phyloP scores from a whole-genome alignment of 2,888 invertebrate genomes.

The Polymixis lichenea region DNA sequence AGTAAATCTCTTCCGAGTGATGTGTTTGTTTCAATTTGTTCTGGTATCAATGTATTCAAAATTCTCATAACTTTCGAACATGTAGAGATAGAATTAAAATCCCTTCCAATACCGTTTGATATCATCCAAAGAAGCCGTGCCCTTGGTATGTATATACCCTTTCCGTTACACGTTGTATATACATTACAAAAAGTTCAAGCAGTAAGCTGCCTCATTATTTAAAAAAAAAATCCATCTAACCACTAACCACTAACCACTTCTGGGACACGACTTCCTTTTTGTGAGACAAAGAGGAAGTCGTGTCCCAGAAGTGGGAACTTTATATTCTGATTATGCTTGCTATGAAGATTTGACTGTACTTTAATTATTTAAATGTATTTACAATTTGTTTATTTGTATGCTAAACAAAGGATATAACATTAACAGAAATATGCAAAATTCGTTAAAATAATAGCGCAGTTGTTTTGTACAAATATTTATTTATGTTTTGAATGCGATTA shows the following conservation, averaged over 20 bases:
- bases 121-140: too few species aligned
- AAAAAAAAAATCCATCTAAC: background rate
- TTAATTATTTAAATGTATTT: slow-evolving; percentile 19
- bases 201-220: background rate
- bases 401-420: slow-evolving; percentile 40
- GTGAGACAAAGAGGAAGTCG: background rate
- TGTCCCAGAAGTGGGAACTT: background rate
- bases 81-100: too few species aligned
- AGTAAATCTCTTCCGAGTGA: too few species aligned
- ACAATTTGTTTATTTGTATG: slow-evolving; percentile 12
- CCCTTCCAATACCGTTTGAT: too few species aligned
- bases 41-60: too few species aligned
- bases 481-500: slow-evolving; percentile 71
- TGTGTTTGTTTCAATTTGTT: too few species aligned
- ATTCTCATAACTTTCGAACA: too few species aligned
- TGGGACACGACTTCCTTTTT: too few species aligned
- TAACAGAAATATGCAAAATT: slow-evolving; percentile 41
- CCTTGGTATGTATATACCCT: too few species aligned
- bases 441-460: slow-evolving; percentile 51
- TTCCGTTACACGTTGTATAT: too few species aligned
- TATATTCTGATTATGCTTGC: background rate
- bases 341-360: background rate
- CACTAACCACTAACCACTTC: too few species aligned
- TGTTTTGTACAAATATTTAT: slow-evolving; percentile 63
- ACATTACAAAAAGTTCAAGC: background rate